Evolutionary conservation across 2,113 vertebrate genomes (phyloP).

Genomic region (Mirza zaza): DNA sequence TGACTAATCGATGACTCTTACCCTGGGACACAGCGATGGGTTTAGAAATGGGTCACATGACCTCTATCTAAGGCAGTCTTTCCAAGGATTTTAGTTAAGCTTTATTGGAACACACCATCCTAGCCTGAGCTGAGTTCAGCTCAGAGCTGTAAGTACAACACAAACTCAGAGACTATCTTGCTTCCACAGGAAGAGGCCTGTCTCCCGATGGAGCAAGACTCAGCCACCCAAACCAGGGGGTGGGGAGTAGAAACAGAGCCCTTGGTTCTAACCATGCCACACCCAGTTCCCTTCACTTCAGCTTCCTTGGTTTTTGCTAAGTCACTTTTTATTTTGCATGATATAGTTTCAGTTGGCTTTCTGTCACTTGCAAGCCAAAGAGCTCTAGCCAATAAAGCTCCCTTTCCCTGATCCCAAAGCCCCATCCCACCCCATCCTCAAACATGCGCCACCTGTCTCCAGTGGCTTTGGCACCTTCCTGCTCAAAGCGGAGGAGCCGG

Average conservation of each 20-base stretch:
- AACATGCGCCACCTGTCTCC: neutral
- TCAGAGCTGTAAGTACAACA: neutral
- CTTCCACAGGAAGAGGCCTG: neutral
- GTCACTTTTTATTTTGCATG: constrained; percentile 2
- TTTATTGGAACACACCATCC: neutral
- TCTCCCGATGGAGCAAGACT: neutral
- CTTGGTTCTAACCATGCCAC: neutral
- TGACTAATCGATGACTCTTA: neutral
- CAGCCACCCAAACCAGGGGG: neutral
- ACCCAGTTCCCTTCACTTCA: neutral
- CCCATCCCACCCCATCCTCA: neutral
- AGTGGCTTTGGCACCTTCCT: neutral
- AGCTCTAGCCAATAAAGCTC: neutral
- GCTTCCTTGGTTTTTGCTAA: neutral
- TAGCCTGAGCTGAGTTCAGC: neutral
- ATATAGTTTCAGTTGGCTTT: neutral
- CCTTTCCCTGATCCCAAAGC: neutral
- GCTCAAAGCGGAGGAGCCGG: neutral
- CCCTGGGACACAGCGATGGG: neutral
- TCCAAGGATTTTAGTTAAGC: neutral
- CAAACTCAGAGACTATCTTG: neutral
- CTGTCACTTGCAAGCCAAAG: neutral
- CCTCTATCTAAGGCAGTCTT: neutral
- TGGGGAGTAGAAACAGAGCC: neutral
- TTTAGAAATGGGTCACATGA: neutral